Percentiles rank a stretch among this genome's conserved stretches.
Evolutionary conservation across 2,113 vertebrate genomes (phyloP).

Genomic region (Sylvia atricapilla): DNA sequence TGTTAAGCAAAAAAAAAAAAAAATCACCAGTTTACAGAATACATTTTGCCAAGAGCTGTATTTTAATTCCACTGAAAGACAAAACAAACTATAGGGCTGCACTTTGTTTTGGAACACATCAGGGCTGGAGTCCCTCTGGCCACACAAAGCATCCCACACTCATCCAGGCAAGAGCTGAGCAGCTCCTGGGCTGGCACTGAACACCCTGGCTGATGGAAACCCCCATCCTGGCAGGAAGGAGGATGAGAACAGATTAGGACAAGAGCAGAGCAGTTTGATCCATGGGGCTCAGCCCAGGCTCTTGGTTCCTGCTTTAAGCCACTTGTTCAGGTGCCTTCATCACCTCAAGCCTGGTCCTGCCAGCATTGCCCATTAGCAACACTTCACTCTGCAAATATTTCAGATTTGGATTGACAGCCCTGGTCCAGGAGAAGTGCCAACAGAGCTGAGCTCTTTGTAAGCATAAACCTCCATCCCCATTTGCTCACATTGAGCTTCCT

Average conservation of each 20-base stretch:
- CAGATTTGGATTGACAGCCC: constrained; percentile 33
- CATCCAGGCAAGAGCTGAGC: neutral
- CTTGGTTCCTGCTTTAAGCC: neutral
- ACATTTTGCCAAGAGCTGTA: neutral
- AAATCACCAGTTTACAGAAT: neutral
- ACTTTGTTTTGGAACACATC: constrained; percentile 14
- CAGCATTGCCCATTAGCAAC: constrained; percentile 40
- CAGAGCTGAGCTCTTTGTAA: constrained; percentile 14
- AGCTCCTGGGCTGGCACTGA: neutral
- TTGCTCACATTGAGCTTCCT: neutral
- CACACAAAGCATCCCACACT: neutral
- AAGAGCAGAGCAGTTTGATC: neutral
- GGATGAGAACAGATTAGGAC: neutral
- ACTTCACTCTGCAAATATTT: constrained; percentile 52
- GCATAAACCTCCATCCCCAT: neutral
- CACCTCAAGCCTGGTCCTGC: neutral
- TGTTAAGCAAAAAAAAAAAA: neutral
- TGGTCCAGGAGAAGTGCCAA: constrained; percentile 29
- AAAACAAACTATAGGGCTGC: constrained; percentile 23
- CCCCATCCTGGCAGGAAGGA: neutral
- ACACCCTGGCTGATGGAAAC: rapidly evolving
- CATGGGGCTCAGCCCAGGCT: neutral
- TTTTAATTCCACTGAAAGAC: constrained; percentile 36
- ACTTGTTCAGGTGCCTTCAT: neutral
- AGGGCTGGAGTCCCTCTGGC: neutral